Evolutionary conservation across 2,113 vertebrate species (phyloP).

Genomic region (Colistium nudipinnis): DNA sequence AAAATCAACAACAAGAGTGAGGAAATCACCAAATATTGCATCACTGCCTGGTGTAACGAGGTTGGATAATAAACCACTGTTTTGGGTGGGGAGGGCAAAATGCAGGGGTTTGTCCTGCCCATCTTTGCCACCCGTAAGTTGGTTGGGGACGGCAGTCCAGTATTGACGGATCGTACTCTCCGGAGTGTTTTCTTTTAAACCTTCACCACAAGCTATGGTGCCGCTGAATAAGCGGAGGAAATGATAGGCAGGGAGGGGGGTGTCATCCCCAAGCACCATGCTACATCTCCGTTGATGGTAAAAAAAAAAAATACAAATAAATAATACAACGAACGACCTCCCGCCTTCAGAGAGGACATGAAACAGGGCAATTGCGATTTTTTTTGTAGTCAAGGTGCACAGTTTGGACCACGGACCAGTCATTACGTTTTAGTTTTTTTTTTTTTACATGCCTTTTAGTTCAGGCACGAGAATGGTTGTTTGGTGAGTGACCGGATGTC

Average conservation of each 20-base stretch:
- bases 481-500: conserved; percentile 4
- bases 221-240: background rate
- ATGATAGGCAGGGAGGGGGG: background rate
- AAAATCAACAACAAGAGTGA: background rate
- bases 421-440: too few species aligned
- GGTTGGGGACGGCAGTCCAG: too few species aligned
- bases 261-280: background rate
- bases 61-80: background rate
- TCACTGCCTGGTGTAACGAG: background rate
- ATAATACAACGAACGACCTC: too few species aligned
- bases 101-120: background rate
- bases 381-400: background rate
- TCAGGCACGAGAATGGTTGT: background rate
- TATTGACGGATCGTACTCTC: background rate
- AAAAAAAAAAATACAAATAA: background rate
- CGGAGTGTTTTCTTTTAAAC: background rate
- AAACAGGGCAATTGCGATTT: background rate
- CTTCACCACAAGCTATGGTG: background rate
- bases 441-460: conserved; percentile 23
- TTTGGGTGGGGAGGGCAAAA: background rate
- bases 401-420: conserved; percentile 6
- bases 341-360: background rate
- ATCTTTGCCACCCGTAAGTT: background rate
- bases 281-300: background rate
- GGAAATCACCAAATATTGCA: background rate